Percentiles rank a stretch among this genome's conserved stretches.
Evolutionary conservation across 1,140 invertebrate species (phyloP).

Genomic region (Drosophila bocki): DNA sequence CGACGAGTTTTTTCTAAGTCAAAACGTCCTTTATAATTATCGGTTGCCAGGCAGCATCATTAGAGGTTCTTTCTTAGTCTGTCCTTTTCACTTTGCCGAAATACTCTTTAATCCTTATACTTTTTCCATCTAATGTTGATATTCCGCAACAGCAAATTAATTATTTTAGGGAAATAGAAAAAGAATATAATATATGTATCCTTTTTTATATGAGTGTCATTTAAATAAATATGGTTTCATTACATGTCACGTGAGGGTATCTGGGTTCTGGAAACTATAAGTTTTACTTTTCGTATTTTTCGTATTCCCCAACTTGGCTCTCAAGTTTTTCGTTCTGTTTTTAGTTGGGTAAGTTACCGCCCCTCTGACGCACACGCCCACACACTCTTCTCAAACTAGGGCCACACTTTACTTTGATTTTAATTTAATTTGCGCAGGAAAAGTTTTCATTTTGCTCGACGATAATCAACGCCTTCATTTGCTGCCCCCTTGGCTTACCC

Average conservation of each 20-base stretch:
- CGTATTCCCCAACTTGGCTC: conserved; percentile 14
- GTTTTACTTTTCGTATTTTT: neutral
- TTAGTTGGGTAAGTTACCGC: conserved; percentile 46
- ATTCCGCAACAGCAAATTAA: neutral
- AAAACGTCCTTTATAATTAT: conserved; percentile 43
- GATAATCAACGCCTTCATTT: conserved; percentile 30
- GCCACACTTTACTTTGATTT: conserved; percentile 49
- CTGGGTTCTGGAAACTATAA: neutral
- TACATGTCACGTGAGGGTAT: neutral
- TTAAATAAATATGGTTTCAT: conserved; percentile 2
- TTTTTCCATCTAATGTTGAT: neutral
- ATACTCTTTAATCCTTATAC: conserved; percentile 19
- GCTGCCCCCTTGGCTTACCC: conserved; percentile 2
- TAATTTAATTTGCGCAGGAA: conserved; percentile 60
- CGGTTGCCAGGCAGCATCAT: conserved; percentile 41
- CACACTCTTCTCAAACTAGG: conserved; percentile 4
- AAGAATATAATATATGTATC: neutral
- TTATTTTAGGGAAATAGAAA: neutral
- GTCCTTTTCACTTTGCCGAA: neutral
- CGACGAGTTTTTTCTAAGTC: conserved; percentile 1
- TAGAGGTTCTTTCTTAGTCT: conserved; percentile 7
- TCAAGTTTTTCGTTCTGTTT: conserved; percentile 44
- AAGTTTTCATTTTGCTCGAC: conserved; percentile 48
- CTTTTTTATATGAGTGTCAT: too few species aligned
- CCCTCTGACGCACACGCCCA: conserved; percentile 15